Evolutionary conservation across 2,888 invertebrate species (phyloP), one percentile per base, ranked within the genome.

Genomic region (Abrostola triplasia): DNA sequence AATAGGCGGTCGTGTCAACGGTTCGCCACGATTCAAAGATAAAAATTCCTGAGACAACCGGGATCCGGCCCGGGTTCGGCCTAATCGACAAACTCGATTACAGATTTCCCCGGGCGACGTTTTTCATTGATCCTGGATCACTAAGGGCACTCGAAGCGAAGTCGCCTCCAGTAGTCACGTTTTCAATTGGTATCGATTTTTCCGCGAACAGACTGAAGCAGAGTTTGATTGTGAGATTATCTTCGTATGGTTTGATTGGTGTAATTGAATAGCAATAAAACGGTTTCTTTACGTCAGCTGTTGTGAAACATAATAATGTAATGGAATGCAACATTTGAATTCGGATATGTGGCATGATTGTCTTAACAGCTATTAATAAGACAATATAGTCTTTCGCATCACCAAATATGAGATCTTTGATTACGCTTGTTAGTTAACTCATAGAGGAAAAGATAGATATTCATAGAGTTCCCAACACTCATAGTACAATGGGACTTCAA

Each of bases 41-140:
- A 89, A 88, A 88, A 89, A 82, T 80, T 60, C 82, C 77, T 67
- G 77, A 75, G 50, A 58, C 57, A 36, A 52, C 69, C 78, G 79
- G 79, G 80, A 81, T 81, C 76, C 80, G 74, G 55, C 73, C 81
- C 80, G 88, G 86, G 88, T 87, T 81, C 86, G 83, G 79, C 77
- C 84, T 90, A 89, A 90, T 89, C 90, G 90, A 88, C 90, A 88
- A 90, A 92, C 88, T 87, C 89, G 89, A 91, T 92, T 92, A 91
- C 88, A 88, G 87, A 88, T 90, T 89, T 91, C 91, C 90, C 89
- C 82, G 71, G 87, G 85, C 87, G 89, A 84, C 86, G 81, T 84
- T 86, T 85, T 79, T 82, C 86, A 86, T 87, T 89, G 86, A 88
- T 86, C 83, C 77, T 66, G 57, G 58, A 67, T 77, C 82, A 87